phyloP scores from a whole-genome alignment of 2,113 vertebrate species.

The Oxyura jamaicensis region DNA sequence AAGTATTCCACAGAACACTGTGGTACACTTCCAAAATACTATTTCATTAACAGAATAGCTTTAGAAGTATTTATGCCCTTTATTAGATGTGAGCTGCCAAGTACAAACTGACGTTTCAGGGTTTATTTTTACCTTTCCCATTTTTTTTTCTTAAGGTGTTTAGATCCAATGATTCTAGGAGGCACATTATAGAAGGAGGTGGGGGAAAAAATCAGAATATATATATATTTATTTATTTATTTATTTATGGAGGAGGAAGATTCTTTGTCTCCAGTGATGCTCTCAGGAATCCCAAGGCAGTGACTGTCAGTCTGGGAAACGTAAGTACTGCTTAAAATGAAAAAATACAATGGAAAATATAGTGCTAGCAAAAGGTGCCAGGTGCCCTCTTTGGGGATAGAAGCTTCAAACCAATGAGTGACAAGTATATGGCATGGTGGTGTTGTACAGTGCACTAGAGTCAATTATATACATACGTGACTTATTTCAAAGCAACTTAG shows the following conservation, averaged over 20 bases:
- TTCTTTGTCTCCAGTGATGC: not conserved
- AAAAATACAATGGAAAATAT: not conserved
- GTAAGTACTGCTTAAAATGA: not conserved
- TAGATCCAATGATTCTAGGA: not conserved
- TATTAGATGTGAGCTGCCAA: not conserved
- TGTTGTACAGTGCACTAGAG: not conserved
- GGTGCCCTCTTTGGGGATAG: not conserved
- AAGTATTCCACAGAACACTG: not conserved
- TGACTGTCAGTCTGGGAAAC: not conserved
- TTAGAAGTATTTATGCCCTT: not conserved
- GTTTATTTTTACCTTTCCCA: not conserved
- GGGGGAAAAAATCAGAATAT: not conserved
- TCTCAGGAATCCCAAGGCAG: not conserved
- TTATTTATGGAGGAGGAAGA: not conserved
- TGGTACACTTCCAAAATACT: not conserved
- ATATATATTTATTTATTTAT: no score
- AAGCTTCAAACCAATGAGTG: not conserved
- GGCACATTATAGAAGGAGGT: not conserved
- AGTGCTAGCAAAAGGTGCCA: not conserved
- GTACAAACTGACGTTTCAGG: not conserved
- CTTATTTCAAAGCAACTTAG: not conserved
- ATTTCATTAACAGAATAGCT: not conserved
- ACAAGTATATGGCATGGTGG: not conserved
- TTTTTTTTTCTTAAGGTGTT: fast-evolving
- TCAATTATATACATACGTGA: not conserved